phyloP scores from a whole-genome alignment of 2,888 invertebrate species.

The Lasioglossum villosulum region DNA sequence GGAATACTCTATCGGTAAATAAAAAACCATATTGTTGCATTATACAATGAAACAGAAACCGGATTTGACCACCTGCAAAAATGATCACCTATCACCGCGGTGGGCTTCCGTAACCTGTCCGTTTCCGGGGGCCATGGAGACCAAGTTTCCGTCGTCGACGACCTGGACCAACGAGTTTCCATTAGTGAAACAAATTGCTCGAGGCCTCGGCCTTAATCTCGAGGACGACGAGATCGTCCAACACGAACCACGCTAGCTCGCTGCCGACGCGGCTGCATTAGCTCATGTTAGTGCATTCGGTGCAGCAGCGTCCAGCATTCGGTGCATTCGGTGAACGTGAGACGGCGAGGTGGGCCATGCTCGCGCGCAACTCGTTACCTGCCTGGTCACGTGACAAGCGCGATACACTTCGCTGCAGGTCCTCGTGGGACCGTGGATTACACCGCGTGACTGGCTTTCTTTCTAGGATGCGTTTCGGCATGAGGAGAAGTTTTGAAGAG shows the following conservation, averaged over 20 bases:
- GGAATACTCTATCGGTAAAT: too few species aligned
- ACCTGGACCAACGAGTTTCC: slow-evolving; percentile 4
- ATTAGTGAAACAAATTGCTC: slow-evolving; percentile 38
- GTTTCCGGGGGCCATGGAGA: background rate
- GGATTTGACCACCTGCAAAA: too few species aligned
- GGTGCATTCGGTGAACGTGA: slow-evolving; percentile 1
- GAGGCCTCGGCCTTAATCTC: slow-evolving; percentile 24
- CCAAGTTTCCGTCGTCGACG: background rate
- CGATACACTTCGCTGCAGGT: background rate
- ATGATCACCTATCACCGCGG: too few species aligned
- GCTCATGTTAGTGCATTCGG: slow-evolving; percentile 14
- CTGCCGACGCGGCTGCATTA: slow-evolving; percentile 19
- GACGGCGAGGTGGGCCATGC: background rate
- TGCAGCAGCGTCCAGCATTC: background rate
- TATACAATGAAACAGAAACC: too few species aligned
- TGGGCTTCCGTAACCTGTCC: background rate
- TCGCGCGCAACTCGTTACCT: slow-evolving; percentile 35
- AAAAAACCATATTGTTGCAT: too few species aligned
- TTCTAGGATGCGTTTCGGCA: background rate
- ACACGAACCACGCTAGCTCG: background rate
- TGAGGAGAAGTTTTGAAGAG: background rate
- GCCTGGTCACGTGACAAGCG: slow-evolving; percentile 27
- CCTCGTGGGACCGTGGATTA: background rate
- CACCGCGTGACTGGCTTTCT: background rate
- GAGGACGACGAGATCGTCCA: background rate